These are phyloP conservation scores for Copidosoma floridanum DNA, from an alignment of 1,140 invertebrate genomes.

Conservation along the genomic window DNA sequence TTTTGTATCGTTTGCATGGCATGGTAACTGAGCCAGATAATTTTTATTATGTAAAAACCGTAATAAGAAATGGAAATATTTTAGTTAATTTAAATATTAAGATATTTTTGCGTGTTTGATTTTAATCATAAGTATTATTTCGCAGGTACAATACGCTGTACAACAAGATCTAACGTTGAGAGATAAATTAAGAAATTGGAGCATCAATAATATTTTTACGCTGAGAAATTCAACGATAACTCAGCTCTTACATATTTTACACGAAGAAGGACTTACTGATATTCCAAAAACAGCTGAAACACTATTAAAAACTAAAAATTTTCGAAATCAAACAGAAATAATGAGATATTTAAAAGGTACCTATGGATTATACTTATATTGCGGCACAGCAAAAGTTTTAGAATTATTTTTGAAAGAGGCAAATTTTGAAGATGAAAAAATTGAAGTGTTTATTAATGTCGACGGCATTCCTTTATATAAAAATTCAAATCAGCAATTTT, in stretches of 20 bases:
- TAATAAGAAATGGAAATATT: too few species aligned
- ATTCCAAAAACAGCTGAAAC: not conserved
- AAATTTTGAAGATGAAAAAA: not conserved
- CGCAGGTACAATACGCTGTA: too few species aligned
- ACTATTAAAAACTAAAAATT: constrained; percentile 6
- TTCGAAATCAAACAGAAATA: not conserved
- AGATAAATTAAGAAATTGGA: not conserved
- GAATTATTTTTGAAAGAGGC: not conserved
- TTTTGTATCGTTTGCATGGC: too few species aligned
- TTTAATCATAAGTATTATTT: too few species aligned
- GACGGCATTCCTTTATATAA: not conserved
- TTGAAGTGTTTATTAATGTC: not conserved
- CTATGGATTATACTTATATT: not conserved
- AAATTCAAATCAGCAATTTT: not conserved
- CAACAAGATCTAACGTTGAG: not conserved
- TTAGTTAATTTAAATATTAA: too few species aligned
- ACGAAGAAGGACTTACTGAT: not conserved
- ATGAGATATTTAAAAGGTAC: not conserved
- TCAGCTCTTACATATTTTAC: not conserved
- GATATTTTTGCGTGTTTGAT: too few species aligned
- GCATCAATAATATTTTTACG: not conserved
- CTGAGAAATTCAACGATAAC: not conserved
- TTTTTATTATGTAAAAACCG: too few species aligned
- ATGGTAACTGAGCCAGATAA: too few species aligned
- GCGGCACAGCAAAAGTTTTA: not conserved